These are phyloP conservation scores for Polydrusus tereticollis DNA, from an alignment of 2,888 invertebrate genomes.

Conservation along the genomic window DNA sequence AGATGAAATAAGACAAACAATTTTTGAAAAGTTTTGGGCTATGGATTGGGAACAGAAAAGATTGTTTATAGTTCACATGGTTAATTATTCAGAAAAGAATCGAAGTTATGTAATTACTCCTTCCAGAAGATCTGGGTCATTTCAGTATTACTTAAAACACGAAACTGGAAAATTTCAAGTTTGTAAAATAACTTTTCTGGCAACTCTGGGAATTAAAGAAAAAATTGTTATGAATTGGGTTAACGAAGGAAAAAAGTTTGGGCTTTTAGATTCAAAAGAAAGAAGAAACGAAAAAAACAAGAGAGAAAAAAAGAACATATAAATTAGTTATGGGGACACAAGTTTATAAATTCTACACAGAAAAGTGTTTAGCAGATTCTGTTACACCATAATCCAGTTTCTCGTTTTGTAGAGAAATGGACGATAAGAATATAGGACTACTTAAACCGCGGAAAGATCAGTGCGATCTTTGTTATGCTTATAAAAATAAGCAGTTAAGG, in stretches of 20 bases:
- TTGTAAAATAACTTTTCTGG: neutral
- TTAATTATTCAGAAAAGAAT: neutral
- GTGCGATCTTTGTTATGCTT: too few relatives aligned
- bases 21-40: neutral
- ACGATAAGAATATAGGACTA: too few relatives aligned
- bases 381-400: too few relatives aligned
- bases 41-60: conserved; percentile 4
- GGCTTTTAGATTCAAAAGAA: neutral
- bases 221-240: neutral
- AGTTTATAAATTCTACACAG: neutral
- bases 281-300: neutral
- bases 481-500: too few relatives aligned
- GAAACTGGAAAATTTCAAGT: conserved; percentile 1
- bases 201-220: neutral
- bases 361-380: too few relatives aligned
- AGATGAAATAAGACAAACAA: neutral
- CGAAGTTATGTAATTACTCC: neutral
- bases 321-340: neutral
- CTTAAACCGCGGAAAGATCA: too few relatives aligned
- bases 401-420: too few relatives aligned
- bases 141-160: neutral
- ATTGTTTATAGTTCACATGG: neutral
- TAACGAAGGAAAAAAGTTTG: neutral
- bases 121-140: neutral
- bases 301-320: neutral